Conservation (phyloP, 2,113 vertebrate species). For the Leucosticte australis region DNA sequence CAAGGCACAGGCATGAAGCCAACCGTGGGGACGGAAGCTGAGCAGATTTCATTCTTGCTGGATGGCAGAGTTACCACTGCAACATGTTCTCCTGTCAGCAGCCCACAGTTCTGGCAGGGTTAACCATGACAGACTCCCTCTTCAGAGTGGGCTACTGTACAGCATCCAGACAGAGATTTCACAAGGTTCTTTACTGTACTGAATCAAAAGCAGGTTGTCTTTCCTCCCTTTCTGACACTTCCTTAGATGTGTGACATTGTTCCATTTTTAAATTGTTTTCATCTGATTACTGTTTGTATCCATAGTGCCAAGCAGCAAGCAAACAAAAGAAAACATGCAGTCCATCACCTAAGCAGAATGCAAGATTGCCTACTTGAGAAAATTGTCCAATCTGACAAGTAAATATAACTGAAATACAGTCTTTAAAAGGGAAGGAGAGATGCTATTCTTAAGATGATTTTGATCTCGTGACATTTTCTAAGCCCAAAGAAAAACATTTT, state of each 20-base stretch:
- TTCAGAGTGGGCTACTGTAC: neutral
- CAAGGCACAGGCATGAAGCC: slow-evolving; percentile 9
- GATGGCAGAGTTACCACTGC: slow-evolving; percentile 31
- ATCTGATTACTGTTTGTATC: neutral
- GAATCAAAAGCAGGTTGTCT: neutral
- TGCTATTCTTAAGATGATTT: neutral
- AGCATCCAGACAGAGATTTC: neutral
- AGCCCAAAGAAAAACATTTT: neutral
- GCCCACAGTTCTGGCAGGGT: slow-evolving; percentile 43
- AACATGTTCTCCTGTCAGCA: slow-evolving; percentile 44
- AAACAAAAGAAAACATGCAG: neutral
- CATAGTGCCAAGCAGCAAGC: neutral
- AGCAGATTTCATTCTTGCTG: slow-evolving; percentile 35
- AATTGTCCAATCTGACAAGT: neutral
- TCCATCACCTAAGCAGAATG: neutral
- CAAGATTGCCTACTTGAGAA: neutral
- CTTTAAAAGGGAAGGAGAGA: neutral
- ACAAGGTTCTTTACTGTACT: neutral
- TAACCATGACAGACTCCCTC: slow-evolving; percentile 17
- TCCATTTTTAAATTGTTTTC: neutral
- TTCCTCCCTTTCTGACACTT: neutral
- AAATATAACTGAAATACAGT: neutral
- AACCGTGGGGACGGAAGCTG: neutral
- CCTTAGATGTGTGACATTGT: neutral
- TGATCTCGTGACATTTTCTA: neutral